Conservation (phyloP, 2,113 vertebrate species). For the Neoarius graeffei region DNA sequence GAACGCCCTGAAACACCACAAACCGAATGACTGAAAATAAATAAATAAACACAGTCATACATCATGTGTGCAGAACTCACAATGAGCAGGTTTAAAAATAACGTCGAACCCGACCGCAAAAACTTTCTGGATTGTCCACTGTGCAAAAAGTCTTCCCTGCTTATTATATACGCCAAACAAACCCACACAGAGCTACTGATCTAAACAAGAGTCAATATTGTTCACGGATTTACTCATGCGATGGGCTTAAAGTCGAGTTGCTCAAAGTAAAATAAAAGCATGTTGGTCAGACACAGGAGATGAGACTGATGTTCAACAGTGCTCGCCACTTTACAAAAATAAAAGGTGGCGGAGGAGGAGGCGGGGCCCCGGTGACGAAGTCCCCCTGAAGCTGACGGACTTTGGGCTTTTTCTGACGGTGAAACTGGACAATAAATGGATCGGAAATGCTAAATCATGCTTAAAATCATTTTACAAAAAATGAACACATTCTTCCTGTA, state of each 20-base stretch:
- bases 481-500: too few species aligned
- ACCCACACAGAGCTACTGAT: not conserved
- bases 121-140: not conserved
- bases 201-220: conserved; percentile 5
- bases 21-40: not conserved
- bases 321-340: too few species aligned
- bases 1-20: not conserved
- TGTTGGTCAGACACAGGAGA: not conserved
- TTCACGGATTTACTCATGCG: not conserved
- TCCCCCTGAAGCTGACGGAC: too few species aligned
- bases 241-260: not conserved
- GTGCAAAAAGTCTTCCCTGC: not conserved
- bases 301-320: conserved; percentile 12
- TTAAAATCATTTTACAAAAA: too few species aligned
- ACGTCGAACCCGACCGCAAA: not conserved
- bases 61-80: not conserved
- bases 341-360: too few species aligned
- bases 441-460: too few species aligned
- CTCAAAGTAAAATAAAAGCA: not conserved
- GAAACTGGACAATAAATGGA: too few species aligned
- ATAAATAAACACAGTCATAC: not conserved
- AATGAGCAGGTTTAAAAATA: not conserved
- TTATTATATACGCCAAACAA: not conserved
- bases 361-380: too few species aligned
- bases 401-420: too few species aligned